Conservation (phyloP, 2,888 invertebrate species). For the Diachrysia chrysitis region DNA sequence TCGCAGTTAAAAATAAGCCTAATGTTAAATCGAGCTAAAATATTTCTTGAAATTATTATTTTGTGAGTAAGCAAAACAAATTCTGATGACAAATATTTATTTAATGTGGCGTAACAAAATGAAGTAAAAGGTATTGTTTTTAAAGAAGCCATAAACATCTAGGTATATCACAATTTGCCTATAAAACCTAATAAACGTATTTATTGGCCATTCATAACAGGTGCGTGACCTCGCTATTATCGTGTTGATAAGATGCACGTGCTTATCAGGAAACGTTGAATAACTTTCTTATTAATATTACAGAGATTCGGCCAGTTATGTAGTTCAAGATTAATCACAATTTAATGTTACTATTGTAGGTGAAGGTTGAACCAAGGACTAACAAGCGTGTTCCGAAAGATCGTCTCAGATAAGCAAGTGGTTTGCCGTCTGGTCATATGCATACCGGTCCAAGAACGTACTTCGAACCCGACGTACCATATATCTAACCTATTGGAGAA, state of each 20-base stretch:
- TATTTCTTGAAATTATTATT: no score
- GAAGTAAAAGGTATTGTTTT: neutral
- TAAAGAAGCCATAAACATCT: neutral
- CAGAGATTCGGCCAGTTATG: slow-evolving; percentile 8
- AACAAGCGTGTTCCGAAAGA: slow-evolving; percentile 19
- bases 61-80: neutral
- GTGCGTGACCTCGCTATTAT: slow-evolving; percentile 17
- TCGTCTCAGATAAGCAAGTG: neutral
- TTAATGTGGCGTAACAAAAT: neutral
- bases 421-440: neutral
- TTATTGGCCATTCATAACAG: slow-evolving; percentile 15
- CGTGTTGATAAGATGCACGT: slow-evolving; percentile 7
- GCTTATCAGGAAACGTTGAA: slow-evolving; percentile 8
- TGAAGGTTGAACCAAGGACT: slow-evolving; percentile 32
- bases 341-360: slow-evolving; percentile 21
- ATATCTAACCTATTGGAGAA: neutral
- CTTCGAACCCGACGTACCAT: neutral
- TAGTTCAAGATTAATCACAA: slow-evolving; percentile 45
- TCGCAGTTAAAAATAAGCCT: no score
- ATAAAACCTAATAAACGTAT: slow-evolving; percentile 19
- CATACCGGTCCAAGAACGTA: neutral
- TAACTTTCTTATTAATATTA: slow-evolving; percentile 5
- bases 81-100: neutral
- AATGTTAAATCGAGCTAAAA: no score
- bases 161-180: neutral